Evolutionary conservation across 2,888 invertebrate genomes (phyloP).

Genomic region (Malacosoma neustria): DNA sequence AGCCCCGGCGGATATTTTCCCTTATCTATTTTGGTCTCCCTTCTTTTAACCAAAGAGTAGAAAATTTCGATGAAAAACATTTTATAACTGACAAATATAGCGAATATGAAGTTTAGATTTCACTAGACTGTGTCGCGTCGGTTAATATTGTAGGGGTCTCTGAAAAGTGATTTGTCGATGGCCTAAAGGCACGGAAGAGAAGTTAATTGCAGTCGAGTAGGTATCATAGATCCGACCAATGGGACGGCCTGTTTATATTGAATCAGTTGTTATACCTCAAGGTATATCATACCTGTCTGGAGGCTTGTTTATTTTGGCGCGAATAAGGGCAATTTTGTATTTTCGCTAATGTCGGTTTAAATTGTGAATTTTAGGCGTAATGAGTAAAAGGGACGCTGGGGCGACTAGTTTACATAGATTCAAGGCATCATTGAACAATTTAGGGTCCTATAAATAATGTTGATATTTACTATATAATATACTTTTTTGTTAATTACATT

Average conservation of each 20-base stretch:
- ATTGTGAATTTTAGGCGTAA: neutral
- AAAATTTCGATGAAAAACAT: neutral
- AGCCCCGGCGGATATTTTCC: conserved; percentile 17
- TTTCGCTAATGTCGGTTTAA: neutral
- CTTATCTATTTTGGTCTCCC: conserved; percentile 34
- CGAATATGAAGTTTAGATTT: neutral
- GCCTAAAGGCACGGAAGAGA: conserved; percentile 54
- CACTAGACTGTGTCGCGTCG: conserved; percentile 1
- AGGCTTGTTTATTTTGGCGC: conserved; percentile 5
- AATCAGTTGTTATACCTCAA: conserved; percentile 17
- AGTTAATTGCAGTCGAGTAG: conserved; percentile 59
- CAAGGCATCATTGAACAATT: no score
- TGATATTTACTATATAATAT: no score
- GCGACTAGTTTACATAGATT: no score
- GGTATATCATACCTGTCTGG: conserved; percentile 2
- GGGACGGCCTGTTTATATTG: conserved; percentile 45
- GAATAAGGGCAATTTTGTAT: neutral
- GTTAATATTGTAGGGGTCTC: conserved; percentile 19
- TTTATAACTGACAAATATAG: neutral
- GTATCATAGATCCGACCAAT: conserved; percentile 57
- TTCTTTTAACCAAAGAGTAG: conserved; percentile 6
- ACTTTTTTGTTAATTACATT: no score
- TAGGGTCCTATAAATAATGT: no score
- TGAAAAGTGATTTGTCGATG: conserved; percentile 55
- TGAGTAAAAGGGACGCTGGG: no score